Percentiles rank a stretch among this genome's conserved stretches.
Conservation (phyloP, 64 coral and sea anemone species). For the Stichodactyla mertensii region DNA sequence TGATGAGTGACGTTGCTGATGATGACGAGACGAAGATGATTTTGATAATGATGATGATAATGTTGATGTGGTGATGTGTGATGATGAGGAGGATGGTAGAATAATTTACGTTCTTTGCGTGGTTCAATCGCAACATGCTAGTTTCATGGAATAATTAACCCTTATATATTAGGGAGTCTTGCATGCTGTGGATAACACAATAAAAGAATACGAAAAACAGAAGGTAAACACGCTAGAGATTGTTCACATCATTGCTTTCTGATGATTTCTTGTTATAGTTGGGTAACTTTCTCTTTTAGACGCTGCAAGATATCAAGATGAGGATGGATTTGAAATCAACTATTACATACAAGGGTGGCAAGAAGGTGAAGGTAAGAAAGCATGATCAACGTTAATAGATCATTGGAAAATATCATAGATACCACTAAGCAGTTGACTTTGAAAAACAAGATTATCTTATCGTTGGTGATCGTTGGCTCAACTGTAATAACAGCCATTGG, state of each 20-base stretch:
- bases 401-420: too few species aligned
- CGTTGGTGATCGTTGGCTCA: not conserved
- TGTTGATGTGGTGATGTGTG: too few species aligned
- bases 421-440: not conserved
- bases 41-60: too few species aligned
- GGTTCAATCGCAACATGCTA: not conserved
- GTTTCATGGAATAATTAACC: not conserved
- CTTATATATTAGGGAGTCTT: slow-evolving; percentile 37
- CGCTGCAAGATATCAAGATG: slow-evolving; percentile 64
- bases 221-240: slow-evolving; percentile 39
- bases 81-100: too few species aligned
- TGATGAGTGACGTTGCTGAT: too few species aligned
- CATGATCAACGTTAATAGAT: not conserved
- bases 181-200: slow-evolving; percentile 75
- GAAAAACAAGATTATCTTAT: not conserved
- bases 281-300: slow-evolving; percentile 35
- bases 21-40: too few species aligned
- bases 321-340: slow-evolving; percentile 86
- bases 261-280: not conserved
- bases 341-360: slow-evolving; percentile 68
- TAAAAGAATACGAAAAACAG: slow-evolving; percentile 90
- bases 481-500: not conserved
- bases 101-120: too few species aligned
- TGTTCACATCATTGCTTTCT: not conserved
- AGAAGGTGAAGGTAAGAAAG: slow-evolving; percentile 70